Percentiles rank a stretch among this genome's conserved stretches.
These are phyloP conservation scores for human (Homo sapiens) DNA, from an alignment of 2,113 vertebrate genomes.

Conservation along the genomic window GRCh38 chr12:67127001-67127500, in stretches of 20 bases:
- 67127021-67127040: no score
- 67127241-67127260: no score
- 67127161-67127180: no score
- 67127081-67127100: no score
- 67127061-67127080: no score
- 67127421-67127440: neutral
- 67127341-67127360: neutral
- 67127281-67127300: neutral
- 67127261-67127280: neutral
- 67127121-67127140: no score
- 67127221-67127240: no score
- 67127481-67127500: neutral
- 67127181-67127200: no score
- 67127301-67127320: neutral
- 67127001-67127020: neutral
- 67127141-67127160: no score
- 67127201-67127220: no score
- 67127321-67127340: neutral
- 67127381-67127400: neutral
- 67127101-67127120: no score
- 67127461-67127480: neutral
- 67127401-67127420: neutral
- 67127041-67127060: no score
- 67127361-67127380: neutral
- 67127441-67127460: neutral